phyloP scores from a whole-genome alignment of 1,140 invertebrate genomes.

The Mizuhopecten yessoensis region DNA sequence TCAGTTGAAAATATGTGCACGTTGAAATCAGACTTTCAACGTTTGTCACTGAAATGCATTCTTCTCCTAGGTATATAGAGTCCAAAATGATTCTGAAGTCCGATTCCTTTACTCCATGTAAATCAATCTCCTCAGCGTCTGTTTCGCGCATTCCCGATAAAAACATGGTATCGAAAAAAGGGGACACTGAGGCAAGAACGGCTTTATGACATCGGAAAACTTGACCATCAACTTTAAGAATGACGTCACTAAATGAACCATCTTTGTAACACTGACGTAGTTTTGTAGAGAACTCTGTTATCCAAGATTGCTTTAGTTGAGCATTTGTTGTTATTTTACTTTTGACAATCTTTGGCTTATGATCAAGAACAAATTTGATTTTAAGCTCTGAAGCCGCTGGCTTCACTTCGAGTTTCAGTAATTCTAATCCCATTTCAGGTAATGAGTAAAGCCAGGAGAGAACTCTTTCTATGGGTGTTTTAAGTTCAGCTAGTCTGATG shows the following conservation, averaged over 20 bases:
- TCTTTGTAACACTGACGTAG: neutral
- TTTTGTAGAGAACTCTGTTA: neutral
- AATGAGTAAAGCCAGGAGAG: neutral
- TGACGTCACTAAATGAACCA: constrained; percentile 62
- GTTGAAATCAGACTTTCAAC: constrained; percentile 93
- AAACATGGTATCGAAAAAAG: constrained; percentile 79
- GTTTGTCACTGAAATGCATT: constrained; percentile 78
- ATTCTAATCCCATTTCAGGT: neutral
- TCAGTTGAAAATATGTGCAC: constrained; percentile 92
- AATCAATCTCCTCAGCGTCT: constrained; percentile 53
- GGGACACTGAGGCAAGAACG: constrained; percentile 69
- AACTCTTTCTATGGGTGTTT: neutral
- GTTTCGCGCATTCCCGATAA: constrained; percentile 71
- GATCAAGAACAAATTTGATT: neutral
- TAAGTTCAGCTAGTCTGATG: neutral
- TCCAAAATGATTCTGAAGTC: constrained; percentile 65
- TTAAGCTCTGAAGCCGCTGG: neutral
- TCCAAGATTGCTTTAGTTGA: neutral
- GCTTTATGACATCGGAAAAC: constrained; percentile 72
- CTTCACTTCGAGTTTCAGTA: neutral
- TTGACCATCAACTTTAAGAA: constrained; percentile 61
- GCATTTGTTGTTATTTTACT: neutral
- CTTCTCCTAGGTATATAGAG: constrained; percentile 66
- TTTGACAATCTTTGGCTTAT: neutral
- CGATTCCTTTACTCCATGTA: constrained; percentile 59